Evolutionary conservation across 1,140 invertebrate species (phyloP).

Genomic region (Vanessa tameamea): DNA sequence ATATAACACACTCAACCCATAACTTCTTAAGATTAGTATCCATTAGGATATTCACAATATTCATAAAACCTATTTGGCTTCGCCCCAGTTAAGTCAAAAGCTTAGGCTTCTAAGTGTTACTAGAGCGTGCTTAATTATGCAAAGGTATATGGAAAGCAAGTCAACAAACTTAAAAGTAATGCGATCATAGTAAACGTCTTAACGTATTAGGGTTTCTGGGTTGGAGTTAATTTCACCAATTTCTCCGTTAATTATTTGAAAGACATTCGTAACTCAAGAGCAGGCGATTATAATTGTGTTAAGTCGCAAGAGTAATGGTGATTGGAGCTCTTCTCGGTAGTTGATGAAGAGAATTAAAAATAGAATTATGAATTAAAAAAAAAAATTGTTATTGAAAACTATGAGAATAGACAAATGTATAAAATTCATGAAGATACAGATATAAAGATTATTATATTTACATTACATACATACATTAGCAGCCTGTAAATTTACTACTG

Average conservation of each 20-base stretch:
- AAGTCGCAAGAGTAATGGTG: background rate
- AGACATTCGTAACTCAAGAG: background rate
- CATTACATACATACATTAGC: too few relatives aligned
- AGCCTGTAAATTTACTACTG: too few relatives aligned
- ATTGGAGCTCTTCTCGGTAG: background rate
- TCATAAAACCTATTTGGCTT: background rate
- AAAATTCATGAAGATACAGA: too few relatives aligned
- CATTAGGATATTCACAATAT: background rate
- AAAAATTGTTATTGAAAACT: too few relatives aligned
- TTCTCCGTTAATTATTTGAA: background rate
- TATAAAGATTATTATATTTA: too few relatives aligned
- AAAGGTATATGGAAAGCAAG: constrained; percentile 8
- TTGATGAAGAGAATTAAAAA: too few relatives aligned
- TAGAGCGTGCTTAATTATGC: constrained; percentile 14
- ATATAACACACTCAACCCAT: too few relatives aligned
- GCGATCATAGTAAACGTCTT: constrained; percentile 22
- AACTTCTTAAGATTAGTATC: background rate
- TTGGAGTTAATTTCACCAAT: constrained; percentile 6
- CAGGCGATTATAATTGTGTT: background rate
- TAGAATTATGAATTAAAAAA: too few relatives aligned
- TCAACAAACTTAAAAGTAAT: constrained; percentile 16
- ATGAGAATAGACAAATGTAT: too few relatives aligned
- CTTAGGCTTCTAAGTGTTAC: background rate
- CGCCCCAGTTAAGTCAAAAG: constrained; percentile 6
- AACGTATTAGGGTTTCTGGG: constrained; percentile 18